Evolutionary conservation across 2,888 invertebrate genomes (phyloP).

Genomic region (Halocaridina rubra): DNA sequence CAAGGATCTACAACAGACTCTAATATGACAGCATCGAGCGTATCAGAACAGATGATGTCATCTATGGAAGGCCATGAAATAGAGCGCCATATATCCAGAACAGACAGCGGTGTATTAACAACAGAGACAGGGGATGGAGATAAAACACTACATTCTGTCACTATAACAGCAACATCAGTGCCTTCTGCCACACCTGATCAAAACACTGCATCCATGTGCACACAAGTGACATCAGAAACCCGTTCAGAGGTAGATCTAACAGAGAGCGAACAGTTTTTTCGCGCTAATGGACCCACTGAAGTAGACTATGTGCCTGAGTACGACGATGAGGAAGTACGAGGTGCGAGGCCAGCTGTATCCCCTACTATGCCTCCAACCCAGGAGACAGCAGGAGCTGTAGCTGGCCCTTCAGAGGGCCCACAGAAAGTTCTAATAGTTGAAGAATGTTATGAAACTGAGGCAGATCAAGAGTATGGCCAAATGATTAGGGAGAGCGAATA

Average conservation of each 20-base stretch:
- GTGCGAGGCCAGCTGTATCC: constrained; percentile 61
- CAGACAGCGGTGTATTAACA: constrained; percentile 50
- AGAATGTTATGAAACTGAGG: constrained; percentile 70
- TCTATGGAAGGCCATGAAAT: constrained; percentile 67
- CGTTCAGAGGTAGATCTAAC: constrained; percentile 45
- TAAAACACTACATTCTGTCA: constrained; percentile 69
- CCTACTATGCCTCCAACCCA: constrained; percentile 38
- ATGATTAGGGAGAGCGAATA: constrained; percentile 66
- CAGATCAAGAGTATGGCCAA: constrained; percentile 70
- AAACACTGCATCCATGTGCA: constrained; percentile 72
- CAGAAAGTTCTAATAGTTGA: constrained; percentile 69
- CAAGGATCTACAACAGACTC: constrained; percentile 64
- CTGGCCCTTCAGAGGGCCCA: constrained; percentile 69
- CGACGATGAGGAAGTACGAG: constrained; percentile 68
- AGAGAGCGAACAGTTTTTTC: constrained; percentile 64
- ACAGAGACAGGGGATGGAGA: constrained; percentile 47
- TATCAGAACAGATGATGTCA: constrained; percentile 70
- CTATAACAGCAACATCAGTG: constrained; percentile 71
- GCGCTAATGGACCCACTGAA: constrained; percentile 71
- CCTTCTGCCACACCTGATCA: constrained; percentile 67
- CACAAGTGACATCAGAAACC: constrained; percentile 73
- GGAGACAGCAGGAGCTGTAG: constrained; percentile 65
- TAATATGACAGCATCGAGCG: constrained; percentile 69
- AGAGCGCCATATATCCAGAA: constrained; percentile 24
- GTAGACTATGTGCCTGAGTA: constrained; percentile 71